phyloP scores from a whole-genome alignment of 2,797 vertebrate genomes.

The Sebastiscus albofasciatus region DNA sequence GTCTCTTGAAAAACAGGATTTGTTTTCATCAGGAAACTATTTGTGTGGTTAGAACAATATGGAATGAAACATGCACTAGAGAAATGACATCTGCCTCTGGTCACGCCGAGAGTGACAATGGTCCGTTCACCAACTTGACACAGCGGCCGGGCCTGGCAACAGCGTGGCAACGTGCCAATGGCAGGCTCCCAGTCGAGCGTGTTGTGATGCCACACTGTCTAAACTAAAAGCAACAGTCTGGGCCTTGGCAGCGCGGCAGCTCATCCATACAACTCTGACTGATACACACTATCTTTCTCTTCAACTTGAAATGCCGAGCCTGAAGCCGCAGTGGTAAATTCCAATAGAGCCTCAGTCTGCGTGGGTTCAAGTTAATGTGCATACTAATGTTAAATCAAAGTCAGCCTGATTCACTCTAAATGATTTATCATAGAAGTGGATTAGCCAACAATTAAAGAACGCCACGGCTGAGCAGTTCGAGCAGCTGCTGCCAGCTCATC shows the following conservation, averaged over 20 bases:
- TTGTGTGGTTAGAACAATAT: conserved; percentile 32
- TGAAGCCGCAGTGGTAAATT: conserved; percentile 31
- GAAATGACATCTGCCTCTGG: conserved; percentile 65
- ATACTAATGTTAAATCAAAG: conserved; percentile 56
- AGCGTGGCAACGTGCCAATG: conserved; percentile 39
- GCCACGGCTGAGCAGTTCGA: conserved; percentile 35
- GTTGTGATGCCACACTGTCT: conserved; percentile 61
- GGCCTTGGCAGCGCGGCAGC: conserved; percentile 7
- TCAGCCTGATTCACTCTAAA: conserved; percentile 47
- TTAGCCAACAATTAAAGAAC: conserved; percentile 63
- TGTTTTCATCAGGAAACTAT: conserved; percentile 39
- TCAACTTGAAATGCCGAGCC: conserved; percentile 21
- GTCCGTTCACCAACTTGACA: conserved; percentile 69
- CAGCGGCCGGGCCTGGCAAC: conserved; percentile 46
- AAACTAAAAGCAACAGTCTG: conserved; percentile 47
- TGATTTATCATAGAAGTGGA: conserved; percentile 52
- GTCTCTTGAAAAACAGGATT: background rate
- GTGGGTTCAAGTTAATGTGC: conserved; percentile 42
- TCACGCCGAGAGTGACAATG: conserved; percentile 72
- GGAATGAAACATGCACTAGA: conserved; percentile 44
- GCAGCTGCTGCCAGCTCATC: conserved; percentile 58
- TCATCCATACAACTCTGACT: conserved; percentile 28
- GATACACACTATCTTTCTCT: conserved; percentile 10
- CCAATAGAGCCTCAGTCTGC: conserved; percentile 30
- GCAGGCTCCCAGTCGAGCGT: conserved; percentile 31